phyloP scores from a whole-genome alignment of 2,113 vertebrate species.

The Tachysurus vachellii region DNA sequence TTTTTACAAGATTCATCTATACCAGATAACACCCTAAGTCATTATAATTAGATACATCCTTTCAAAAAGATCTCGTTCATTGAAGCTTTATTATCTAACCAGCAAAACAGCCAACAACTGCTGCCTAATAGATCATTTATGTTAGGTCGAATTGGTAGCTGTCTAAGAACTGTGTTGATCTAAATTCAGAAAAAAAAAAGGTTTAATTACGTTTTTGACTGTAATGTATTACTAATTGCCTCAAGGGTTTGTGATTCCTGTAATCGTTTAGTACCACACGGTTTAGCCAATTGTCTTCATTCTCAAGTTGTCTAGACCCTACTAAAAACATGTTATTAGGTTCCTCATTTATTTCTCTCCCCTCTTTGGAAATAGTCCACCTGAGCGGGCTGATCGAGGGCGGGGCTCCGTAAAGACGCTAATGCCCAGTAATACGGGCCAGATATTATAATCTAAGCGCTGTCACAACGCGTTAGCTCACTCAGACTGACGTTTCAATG shows the following conservation, averaged over 20 bases:
- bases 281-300: slow-evolving; percentile 22
- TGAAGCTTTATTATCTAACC: slow-evolving; percentile 46
- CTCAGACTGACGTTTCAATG: slow-evolving; percentile 81
- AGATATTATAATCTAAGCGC: slow-evolving; percentile 84
- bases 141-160: neutral
- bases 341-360: slow-evolving; percentile 65
- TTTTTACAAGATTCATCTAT: slow-evolving; percentile 55
- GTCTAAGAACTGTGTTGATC: neutral
- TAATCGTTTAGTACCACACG: slow-evolving; percentile 23
- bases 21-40: slow-evolving; percentile 41
- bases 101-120: neutral
- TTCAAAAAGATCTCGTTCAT: slow-evolving; percentile 41
- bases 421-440: slow-evolving; percentile 78
- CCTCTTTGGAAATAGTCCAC: slow-evolving; percentile 66
- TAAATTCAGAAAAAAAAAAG: neutral
- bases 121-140: neutral
- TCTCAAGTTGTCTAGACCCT: slow-evolving; percentile 50
- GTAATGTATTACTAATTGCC: slow-evolving; percentile 51
- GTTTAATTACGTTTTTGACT: slow-evolving; percentile 22
- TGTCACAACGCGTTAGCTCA: slow-evolving; percentile 80
- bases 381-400: slow-evolving; percentile 62
- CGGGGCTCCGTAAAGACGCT: slow-evolving; percentile 72
- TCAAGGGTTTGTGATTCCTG: slow-evolving; percentile 30
- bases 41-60: slow-evolving; percentile 46
- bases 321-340: slow-evolving; percentile 54